Conservation (phyloP, 2,113 vertebrate species). For the Propithecus coquereli region DNA sequence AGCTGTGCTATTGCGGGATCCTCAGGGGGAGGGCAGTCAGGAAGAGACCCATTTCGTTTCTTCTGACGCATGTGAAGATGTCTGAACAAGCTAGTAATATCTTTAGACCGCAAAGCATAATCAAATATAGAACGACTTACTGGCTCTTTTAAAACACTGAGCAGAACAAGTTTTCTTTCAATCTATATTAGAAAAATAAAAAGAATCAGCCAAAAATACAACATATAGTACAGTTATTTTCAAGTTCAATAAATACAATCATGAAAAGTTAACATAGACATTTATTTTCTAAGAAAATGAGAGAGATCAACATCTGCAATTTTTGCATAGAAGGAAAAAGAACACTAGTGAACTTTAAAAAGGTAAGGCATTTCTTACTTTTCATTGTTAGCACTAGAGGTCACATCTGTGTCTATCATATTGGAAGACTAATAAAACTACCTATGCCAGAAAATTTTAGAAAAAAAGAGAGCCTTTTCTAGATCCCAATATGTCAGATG, state of each 20-base stretch:
- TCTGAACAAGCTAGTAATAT: constrained; percentile 94
- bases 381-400: background rate
- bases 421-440: background rate
- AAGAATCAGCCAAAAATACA: background rate
- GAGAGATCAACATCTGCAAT: background rate
- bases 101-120: constrained; percentile 95
- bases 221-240: background rate
- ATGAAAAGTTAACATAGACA: background rate
- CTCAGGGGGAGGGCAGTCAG: constrained; percentile 91
- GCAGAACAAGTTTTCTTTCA: constrained; percentile 95
- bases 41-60: constrained; percentile 89
- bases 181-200: constrained; percentile 85
- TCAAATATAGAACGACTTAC: constrained; percentile 98
- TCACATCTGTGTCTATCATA: background rate
- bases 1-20: constrained; percentile 95
- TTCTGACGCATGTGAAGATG: constrained; percentile 95
- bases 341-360: background rate
- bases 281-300: constrained; percentile 18
- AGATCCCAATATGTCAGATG: background rate
- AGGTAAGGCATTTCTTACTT: background rate
- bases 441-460: background rate
- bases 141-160: constrained; percentile 96
- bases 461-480: background rate
- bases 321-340: background rate
- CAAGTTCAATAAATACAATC: background rate